These are phyloP conservation scores for Rhimphoctona megacephalus DNA, from an alignment of 2,888 invertebrate species.

Conservation along the genomic window DNA sequence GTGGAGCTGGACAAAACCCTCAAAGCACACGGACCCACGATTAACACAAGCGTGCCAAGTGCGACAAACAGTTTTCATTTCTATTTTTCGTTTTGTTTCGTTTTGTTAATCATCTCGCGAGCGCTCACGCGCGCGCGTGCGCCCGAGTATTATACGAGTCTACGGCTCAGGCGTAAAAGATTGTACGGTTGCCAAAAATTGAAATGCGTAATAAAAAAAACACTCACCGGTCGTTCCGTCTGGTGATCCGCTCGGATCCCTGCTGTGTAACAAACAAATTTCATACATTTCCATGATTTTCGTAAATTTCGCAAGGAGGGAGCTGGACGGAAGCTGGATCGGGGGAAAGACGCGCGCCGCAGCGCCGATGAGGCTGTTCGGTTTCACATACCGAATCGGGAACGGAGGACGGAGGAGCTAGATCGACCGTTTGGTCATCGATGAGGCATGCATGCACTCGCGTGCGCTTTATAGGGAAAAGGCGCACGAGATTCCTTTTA, in stretches of 20 bases:
- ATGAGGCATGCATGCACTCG: conserved; percentile 1
- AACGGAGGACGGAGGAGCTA: neutral
- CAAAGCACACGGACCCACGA: conserved; percentile 68
- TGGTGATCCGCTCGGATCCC: neutral
- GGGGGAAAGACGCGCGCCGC: neutral
- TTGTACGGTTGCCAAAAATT: neutral
- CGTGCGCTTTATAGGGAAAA: conserved; percentile 1
- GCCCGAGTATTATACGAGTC: neutral
- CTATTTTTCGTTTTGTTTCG: neutral
- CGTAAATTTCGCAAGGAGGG: neutral
- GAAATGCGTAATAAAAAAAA: neutral
- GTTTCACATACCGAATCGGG: neutral
- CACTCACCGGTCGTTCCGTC: neutral
- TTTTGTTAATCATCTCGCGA: neutral
- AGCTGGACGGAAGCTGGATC: neutral
- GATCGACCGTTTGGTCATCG: conserved; percentile 1
- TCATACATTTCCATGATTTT: neutral
- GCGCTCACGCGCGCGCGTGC: too few relatives aligned
- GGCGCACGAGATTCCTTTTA: neutral
- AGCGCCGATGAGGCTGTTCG: neutral
- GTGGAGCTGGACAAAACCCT: conserved; percentile 83
- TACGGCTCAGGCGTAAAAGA: neutral
- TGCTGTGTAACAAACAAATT: neutral
- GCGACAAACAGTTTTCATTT: conserved; percentile 1
- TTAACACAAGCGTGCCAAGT: conserved; percentile 59